Conservation (phyloP, 2,113 vertebrate species). For the Mungos mungo region DNA sequence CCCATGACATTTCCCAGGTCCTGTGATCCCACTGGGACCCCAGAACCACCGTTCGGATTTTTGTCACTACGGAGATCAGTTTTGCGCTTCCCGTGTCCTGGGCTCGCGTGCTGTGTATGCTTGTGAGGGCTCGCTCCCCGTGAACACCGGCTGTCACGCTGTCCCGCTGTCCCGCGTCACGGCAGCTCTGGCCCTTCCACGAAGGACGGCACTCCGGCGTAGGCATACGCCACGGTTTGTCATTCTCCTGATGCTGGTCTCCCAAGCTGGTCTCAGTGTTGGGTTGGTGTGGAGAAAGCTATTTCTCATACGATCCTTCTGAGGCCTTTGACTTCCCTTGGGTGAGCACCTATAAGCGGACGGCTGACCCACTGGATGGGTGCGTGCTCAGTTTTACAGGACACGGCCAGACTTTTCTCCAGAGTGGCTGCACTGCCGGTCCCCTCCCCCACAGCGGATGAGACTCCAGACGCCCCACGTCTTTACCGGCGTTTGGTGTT, state of each 20-base stretch:
- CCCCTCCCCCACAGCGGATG: not conserved
- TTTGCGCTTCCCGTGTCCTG: fast-evolving
- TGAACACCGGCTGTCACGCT: fast-evolving
- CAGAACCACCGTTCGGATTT: not conserved
- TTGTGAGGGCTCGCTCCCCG: fast-evolving
- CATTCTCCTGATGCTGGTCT: too few relatives aligned
- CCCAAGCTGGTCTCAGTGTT: not conserved
- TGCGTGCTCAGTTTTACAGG: not conserved
- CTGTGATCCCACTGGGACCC: not conserved
- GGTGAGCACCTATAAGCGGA: not conserved
- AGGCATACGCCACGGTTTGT: too few relatives aligned
- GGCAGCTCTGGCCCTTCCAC: not conserved
- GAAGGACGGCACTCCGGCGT: fast-evolving
- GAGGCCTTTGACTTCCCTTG: not conserved
- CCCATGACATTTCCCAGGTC: not conserved
- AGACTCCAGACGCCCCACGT: fast-evolving
- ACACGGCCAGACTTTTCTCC: not conserved
- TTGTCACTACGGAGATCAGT: not conserved
- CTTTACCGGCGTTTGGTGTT: not conserved
- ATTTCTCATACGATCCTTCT: not conserved
- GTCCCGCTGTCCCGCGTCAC: fast-evolving
- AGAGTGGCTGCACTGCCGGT: not conserved
- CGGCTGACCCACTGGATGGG: too few relatives aligned
- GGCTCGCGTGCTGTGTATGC: fast-evolving
- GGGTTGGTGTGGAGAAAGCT: not conserved